These are phyloP conservation scores for Herpetotheres cachinnans DNA, from an alignment of 2,113 vertebrate species.

Conservation along the genomic window DNA sequence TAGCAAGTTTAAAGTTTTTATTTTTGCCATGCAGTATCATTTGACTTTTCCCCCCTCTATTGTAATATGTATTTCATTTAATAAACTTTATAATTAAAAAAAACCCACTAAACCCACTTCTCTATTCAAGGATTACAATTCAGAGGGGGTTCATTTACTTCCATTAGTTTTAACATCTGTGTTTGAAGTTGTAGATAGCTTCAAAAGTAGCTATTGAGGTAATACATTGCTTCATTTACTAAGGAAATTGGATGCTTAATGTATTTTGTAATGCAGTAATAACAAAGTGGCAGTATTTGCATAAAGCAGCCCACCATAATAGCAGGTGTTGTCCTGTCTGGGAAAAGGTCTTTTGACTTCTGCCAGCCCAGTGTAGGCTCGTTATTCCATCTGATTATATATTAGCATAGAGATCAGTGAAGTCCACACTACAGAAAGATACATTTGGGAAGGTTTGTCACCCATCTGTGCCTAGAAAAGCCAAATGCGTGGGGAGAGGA, in stretches of 20 bases:
- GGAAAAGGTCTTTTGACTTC: background rate
- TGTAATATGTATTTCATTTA: background rate
- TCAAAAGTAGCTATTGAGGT: constrained; percentile 8
- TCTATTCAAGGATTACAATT: constrained; percentile 2
- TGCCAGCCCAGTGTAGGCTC: background rate
- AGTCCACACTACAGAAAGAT: background rate
- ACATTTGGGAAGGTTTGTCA: background rate
- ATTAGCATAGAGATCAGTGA: background rate
- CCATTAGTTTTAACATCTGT: constrained; percentile 32
- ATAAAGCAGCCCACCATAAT: background rate
- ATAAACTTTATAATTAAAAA: constrained; percentile 14
- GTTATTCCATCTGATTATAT: background rate
- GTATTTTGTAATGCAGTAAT: background rate
- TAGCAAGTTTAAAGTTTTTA: background rate
- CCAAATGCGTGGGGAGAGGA: background rate
- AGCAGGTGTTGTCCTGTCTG: background rate
- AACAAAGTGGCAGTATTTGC: background rate
- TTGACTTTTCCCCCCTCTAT: background rate
- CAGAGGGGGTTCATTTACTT: constrained; percentile 13
- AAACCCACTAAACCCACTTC: background rate
- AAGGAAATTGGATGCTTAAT: constrained; percentile 3
- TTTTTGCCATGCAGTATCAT: background rate
- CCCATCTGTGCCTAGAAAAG: background rate
- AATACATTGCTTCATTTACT: constrained; percentile 27
- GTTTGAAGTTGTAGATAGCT: background rate